A percentile compares a stretch with the other conserved stretches of the same genome.
Conservation (phyloP, 37 sponge, comb jelly and placozoan genomes). For the Hexactinellida sp. region DNA sequence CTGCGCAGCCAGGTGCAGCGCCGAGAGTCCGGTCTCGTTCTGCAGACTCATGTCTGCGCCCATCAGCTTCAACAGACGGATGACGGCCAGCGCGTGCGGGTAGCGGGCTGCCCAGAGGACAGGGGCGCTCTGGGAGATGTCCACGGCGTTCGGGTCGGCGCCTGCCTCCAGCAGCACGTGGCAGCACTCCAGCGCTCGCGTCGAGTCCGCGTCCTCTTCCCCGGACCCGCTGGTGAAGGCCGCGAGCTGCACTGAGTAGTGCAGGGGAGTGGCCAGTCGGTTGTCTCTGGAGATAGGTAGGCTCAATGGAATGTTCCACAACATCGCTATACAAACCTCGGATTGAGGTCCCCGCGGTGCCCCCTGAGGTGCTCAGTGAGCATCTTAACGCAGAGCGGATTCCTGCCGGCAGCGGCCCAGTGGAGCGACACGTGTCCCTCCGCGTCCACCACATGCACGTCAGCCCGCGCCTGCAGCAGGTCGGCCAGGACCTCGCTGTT, state of each 20-base stretch:
- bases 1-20: slow-evolving; percentile 48
- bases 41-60: background rate
- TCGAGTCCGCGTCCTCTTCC: background rate
- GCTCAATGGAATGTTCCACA: too few relatives aligned
- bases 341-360: background rate
- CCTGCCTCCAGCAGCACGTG: slow-evolving; percentile 36
- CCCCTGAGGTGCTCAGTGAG: background rate
- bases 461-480: slow-evolving; percentile 35
- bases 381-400: background rate
- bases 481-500: slow-evolving; percentile 21
- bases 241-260: slow-evolving; percentile 6
- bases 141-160: slow-evolving; percentile 41
- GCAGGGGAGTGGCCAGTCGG: background rate
- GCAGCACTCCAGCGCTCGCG: background rate
- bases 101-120: background rate
- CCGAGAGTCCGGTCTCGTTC: slow-evolving; percentile 22
- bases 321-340: too few relatives aligned
- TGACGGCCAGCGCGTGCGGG: background rate
- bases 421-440: slow-evolving; percentile 44
- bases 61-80: background rate
- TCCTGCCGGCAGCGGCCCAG: slow-evolving; percentile 29
- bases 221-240: background rate
- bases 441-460: slow-evolving; percentile 24
- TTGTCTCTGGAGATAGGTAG: background rate
- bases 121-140: background rate